These are phyloP conservation scores for Neelides folsomi DNA, from an alignment of 2,888 invertebrate genomes.

Conservation along the genomic window DNA sequence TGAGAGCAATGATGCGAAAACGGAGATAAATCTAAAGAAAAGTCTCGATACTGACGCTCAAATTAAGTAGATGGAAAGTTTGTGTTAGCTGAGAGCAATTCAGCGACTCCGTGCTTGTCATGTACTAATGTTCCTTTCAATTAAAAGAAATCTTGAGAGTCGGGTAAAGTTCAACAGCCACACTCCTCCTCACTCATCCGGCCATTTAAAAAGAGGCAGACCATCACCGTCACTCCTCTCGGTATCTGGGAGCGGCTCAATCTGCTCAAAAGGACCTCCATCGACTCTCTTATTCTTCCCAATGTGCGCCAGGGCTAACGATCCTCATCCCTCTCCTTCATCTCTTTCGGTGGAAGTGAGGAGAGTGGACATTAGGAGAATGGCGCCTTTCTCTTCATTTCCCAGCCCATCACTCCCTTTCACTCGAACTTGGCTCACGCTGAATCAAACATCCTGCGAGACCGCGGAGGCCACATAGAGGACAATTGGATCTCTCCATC, in stretches of 20 bases:
- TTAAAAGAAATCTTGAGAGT: conserved; percentile 20
- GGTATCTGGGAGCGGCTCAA: neutral
- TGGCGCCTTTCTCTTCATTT: no score
- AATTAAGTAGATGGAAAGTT: conserved; percentile 32
- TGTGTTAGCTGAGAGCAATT: conserved; percentile 24
- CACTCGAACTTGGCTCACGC: no score
- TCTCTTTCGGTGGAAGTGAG: no score
- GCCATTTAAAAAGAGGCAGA: no score
- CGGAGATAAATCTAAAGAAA: conserved; percentile 30
- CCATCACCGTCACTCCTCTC: no score
- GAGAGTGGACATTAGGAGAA: no score
- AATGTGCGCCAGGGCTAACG: no score
- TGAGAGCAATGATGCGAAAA: conserved; percentile 31
- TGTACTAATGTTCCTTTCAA: conserved; percentile 29
- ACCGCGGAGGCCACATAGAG: no score
- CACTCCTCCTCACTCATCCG: neutral
- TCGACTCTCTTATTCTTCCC: neutral
- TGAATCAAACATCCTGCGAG: no score
- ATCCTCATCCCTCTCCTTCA: no score
- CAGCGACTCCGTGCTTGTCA: conserved; percentile 23
- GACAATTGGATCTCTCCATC: no score
- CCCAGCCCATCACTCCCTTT: no score
- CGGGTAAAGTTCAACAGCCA: conserved; percentile 9
- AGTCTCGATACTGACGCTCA: conserved; percentile 30
- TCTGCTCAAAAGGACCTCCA: neutral